A percentile compares a stretch with the other conserved stretches of the same genome.
Conservation (phyloP, 2,797 vertebrate genomes). For the Pipistrellus nathusii region DNA sequence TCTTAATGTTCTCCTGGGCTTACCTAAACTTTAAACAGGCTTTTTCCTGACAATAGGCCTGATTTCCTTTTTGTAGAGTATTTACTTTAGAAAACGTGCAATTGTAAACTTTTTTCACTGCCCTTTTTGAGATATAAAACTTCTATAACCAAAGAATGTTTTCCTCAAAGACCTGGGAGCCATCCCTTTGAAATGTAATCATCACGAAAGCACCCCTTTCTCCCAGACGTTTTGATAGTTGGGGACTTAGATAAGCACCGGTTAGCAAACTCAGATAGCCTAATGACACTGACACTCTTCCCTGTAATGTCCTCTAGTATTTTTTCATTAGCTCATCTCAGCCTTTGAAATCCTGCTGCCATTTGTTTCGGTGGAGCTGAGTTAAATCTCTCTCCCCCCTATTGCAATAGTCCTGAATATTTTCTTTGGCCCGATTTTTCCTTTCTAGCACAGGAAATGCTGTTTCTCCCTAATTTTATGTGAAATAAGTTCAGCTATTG, state of each 20-base stretch:
- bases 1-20: neutral
- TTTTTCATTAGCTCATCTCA: neutral
- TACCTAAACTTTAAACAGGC: slow-evolving; percentile 29
- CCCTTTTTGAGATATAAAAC: slow-evolving; percentile 35
- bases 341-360: neutral
- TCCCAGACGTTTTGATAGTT: neutral
- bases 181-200: slow-evolving; percentile 49
- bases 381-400: neutral
- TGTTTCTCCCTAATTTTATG: neutral
- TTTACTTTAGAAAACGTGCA: slow-evolving; percentile 51
- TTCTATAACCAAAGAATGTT: neutral
- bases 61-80: neutral
- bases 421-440: slow-evolving; percentile 6
- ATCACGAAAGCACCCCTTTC: slow-evolving; percentile 5
- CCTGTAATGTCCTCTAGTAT: neutral
- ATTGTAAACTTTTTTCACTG: slow-evolving; percentile 32
- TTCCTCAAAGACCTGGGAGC: neutral
- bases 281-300: neutral
- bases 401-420: neutral
- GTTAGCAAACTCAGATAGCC: slow-evolving; percentile 31
- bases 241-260: neutral
- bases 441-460: neutral
- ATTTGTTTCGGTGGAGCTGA: slow-evolving; percentile 38
- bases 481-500: slow-evolving; percentile 28
- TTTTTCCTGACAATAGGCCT: neutral